Evolutionary conservation across 2,113 vertebrate genomes (phyloP).

Genomic region (Thamnaconus septentrionalis): DNA sequence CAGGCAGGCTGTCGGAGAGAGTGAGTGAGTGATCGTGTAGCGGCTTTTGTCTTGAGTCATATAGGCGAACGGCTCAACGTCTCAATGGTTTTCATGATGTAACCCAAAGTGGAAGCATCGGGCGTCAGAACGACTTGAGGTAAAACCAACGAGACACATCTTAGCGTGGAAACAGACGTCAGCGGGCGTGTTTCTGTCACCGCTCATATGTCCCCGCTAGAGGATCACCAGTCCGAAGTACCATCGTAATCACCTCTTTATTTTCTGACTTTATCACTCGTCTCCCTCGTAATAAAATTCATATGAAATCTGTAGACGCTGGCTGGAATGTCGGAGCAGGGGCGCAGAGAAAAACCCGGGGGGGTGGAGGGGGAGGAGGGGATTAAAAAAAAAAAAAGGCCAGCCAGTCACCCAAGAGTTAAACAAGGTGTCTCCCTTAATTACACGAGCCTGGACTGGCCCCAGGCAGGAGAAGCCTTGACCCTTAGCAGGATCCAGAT

Average conservation of each 20-base stretch:
- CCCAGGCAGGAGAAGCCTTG: slow-evolving; percentile 95
- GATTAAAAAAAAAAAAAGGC: slow-evolving; percentile 34
- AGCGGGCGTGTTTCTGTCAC: not conserved
- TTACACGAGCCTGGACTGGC: slow-evolving; percentile 91
- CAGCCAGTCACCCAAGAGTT: slow-evolving; percentile 84
- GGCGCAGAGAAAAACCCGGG: not conserved
- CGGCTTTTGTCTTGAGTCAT: no score
- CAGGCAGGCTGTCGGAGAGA: not conserved
- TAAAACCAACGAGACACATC: slow-evolving; percentile 1
- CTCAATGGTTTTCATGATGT: no score
- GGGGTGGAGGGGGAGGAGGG: slow-evolving; percentile 18
- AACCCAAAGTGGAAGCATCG: no score
- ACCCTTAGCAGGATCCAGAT: slow-evolving; percentile 99
- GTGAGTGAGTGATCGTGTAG: no score
- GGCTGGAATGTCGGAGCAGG: no score
- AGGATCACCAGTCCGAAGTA: not conserved
- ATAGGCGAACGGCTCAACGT: no score
- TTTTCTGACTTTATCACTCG: not conserved
- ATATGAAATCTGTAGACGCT: not conserved
- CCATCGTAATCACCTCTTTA: slow-evolving; percentile 2
- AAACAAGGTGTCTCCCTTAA: slow-evolving; percentile 94
- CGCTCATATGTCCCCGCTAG: not conserved
- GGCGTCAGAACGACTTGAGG: no score
- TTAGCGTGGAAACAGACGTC: not conserved
- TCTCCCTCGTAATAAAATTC: no score